Evolutionary conservation across 2,113 vertebrate genomes (phyloP).

Genomic region (Pollimyrus isidori): DNA sequence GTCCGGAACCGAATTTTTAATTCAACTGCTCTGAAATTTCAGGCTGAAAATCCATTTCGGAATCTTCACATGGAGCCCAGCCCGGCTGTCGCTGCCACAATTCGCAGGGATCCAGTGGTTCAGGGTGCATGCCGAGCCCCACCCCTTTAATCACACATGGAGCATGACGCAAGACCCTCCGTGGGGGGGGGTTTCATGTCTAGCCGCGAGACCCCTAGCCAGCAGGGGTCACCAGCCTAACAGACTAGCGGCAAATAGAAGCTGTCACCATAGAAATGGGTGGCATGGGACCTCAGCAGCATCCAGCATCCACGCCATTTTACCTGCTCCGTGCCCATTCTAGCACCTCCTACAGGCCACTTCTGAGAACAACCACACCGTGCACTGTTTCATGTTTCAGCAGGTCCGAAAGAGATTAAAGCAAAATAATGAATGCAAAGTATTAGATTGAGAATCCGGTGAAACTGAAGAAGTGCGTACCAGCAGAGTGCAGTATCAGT

Average conservation of each 20-base stretch:
- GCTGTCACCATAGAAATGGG: constrained; percentile 21
- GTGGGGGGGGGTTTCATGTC: not conserved
- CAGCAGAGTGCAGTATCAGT: not conserved
- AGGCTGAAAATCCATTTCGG: not conserved
- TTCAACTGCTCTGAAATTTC: not conserved
- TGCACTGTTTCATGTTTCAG: too few relatives aligned
- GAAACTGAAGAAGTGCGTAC: not conserved
- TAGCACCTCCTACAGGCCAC: not conserved
- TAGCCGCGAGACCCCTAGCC: not conserved
- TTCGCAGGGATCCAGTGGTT: not conserved
- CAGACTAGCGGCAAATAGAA: not conserved
- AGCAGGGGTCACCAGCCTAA: not conserved
- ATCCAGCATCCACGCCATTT: not conserved
- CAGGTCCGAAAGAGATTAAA: not conserved
- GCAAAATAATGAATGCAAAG: not conserved
- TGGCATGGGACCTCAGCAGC: constrained; percentile 6
- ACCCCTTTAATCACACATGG: not conserved
- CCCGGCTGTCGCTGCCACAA: not conserved
- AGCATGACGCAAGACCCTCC: not conserved
- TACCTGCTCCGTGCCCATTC: not conserved
- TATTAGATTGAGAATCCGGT: not conserved
- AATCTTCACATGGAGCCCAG: not conserved
- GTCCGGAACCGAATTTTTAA: not conserved
- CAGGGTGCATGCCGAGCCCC: not conserved
- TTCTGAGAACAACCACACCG: not conserved